Conservation (phyloP, 2,797 vertebrate genomes). For the Urophycis tenuis region DNA sequence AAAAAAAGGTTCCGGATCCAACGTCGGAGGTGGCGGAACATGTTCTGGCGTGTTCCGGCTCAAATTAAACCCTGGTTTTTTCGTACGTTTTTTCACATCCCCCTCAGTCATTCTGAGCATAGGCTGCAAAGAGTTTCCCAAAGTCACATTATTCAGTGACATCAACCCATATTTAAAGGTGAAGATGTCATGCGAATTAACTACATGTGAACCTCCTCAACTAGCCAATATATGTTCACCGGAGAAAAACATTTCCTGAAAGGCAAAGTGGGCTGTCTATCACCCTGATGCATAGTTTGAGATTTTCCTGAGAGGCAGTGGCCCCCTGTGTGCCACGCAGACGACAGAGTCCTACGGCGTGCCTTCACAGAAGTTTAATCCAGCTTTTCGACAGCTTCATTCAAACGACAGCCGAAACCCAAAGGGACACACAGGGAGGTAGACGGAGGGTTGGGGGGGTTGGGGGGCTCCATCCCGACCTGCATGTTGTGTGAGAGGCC, state of each 20-base stretch:
- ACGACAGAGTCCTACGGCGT: neutral
- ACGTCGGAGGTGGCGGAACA: too few relatives aligned
- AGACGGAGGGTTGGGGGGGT: too few relatives aligned
- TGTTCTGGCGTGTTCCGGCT: too few relatives aligned
- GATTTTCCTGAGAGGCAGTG: neutral
- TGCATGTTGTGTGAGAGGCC: conserved; percentile 70
- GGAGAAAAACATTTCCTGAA: neutral
- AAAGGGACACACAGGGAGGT: neutral
- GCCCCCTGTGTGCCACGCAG: neutral
- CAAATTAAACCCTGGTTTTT: too few relatives aligned
- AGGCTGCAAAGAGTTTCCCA: too few relatives aligned
- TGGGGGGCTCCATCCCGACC: conserved; percentile 41
- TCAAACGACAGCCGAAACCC: too few relatives aligned
- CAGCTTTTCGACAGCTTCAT: too few relatives aligned
- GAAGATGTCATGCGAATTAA: too few relatives aligned
- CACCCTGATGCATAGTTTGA: neutral
- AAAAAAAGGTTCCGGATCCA: too few relatives aligned
- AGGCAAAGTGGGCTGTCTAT: neutral
- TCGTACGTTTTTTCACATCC: too few relatives aligned
- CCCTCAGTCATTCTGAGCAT: too few relatives aligned
- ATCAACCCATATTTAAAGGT: neutral
- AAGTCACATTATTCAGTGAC: neutral
- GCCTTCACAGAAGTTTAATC: neutral
- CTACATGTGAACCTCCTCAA: neutral
- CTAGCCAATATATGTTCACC: neutral